Conservation (phyloP, 2,113 vertebrate genomes). For the Pomatorhinus ruficollis region DNA sequence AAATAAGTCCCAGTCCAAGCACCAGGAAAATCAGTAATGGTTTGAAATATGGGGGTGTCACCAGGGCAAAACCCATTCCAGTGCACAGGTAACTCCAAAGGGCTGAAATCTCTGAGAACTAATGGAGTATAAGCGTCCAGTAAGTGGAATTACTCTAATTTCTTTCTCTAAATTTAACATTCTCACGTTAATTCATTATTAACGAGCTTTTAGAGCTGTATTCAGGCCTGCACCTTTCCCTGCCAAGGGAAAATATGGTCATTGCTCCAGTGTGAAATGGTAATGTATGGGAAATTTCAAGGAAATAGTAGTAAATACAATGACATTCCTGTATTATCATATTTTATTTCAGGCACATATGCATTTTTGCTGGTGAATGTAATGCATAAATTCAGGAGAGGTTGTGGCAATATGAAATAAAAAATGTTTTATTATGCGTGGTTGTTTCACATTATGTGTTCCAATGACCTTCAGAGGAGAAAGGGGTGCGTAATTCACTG, state of each 20-base stretch:
- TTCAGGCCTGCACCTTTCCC: neutral
- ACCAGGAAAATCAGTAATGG: neutral
- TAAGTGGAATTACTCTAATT: neutral
- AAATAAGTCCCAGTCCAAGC: neutral
- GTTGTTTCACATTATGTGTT: constrained; percentile 5
- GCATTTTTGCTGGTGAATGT: neutral
- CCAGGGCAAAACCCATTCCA: neutral
- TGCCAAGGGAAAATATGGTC: neutral
- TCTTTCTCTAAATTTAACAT: neutral
- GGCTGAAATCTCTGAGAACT: neutral
- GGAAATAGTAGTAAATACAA: neutral
- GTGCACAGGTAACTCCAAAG: neutral
- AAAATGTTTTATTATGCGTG: constrained; percentile 14
- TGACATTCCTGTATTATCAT: neutral
- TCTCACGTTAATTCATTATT: neutral
- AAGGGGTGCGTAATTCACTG: neutral
- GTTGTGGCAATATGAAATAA: constrained; percentile 29
- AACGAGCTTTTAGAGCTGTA: neutral
- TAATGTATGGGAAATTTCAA: neutral
- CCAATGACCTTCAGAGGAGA: constrained; percentile 28
- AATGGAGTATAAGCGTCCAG: neutral
- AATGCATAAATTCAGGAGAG: constrained; percentile 23
- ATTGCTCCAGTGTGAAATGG: neutral
- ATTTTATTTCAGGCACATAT: constrained; percentile 14
- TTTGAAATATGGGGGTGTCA: neutral